These are phyloP conservation scores for Campoletis raptor DNA, from an alignment of 2,888 invertebrate genomes.

Conservation along the genomic window DNA sequence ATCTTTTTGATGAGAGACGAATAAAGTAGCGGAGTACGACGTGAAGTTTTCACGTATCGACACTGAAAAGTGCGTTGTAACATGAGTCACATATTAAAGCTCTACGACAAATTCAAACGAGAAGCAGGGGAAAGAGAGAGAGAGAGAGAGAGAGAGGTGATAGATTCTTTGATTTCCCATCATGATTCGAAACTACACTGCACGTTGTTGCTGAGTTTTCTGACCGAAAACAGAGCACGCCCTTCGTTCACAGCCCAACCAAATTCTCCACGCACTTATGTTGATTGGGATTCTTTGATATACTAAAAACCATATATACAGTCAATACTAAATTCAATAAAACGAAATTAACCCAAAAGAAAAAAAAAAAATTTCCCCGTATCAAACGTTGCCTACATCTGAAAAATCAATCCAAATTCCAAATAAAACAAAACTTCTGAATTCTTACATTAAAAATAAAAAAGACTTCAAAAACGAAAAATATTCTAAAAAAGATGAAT, in stretches of 20 bases:
- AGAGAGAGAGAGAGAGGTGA: neutral
- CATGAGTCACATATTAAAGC: neutral
- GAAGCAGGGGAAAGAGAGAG: neutral
- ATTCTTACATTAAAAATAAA: no score
- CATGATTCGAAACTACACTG: neutral
- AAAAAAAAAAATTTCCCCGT: no score
- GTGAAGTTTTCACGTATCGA: neutral
- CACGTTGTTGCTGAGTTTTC: neutral
- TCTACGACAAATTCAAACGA: neutral
- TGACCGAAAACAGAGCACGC: neutral
- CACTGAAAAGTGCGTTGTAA: neutral
- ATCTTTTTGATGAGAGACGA: slow-evolving; percentile 8
- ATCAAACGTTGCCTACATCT: no score
- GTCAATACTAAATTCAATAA: no score
- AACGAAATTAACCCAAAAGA: neutral
- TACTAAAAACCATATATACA: neutral
- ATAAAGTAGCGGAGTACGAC: neutral
- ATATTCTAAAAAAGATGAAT: no score
- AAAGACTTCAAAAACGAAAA: no score
- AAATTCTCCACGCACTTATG: neutral
- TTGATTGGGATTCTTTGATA: neutral
- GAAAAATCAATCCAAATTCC: no score
- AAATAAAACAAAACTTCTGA: no score
- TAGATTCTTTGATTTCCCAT: neutral
- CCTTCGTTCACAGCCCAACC: neutral